Percentiles rank a stretch among this genome's conserved stretches.
phyloP scores from a whole-genome alignment of 2,888 invertebrate genomes.

The Aphelenchoides bicaudatus region DNA sequence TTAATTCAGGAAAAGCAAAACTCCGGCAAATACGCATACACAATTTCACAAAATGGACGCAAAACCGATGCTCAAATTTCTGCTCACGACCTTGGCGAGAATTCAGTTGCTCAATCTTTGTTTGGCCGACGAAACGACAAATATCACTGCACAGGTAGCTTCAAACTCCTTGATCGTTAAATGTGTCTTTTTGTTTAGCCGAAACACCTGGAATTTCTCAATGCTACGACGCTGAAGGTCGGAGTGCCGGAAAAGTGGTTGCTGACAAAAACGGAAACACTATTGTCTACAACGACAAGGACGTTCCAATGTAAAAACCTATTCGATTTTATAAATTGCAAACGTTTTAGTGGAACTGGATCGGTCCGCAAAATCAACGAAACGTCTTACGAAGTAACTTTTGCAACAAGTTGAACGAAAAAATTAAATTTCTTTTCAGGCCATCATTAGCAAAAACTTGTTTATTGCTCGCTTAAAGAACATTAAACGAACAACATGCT shows the following conservation, averaged over 20 bases:
- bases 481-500: constrained; percentile 46
- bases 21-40: constrained; percentile 54
- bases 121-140: constrained; percentile 56
- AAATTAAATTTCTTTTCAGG: constrained; percentile 33
- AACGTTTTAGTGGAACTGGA: constrained; percentile 58
- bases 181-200: constrained; percentile 28
- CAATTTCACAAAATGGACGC: constrained; percentile 53
- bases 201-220: constrained; percentile 60
- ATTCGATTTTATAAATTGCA: constrained; percentile 28
- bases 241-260: constrained; percentile 57
- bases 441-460: constrained; percentile 57
- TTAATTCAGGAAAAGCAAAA: constrained; percentile 47
- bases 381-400: constrained; percentile 44
- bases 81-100: constrained; percentile 40
- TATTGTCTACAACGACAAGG: constrained; percentile 58
- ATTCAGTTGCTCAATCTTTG: constrained; percentile 39
- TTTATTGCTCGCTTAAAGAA: constrained; percentile 54
- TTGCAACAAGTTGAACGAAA: background rate
- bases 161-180: background rate
- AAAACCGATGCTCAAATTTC: constrained; percentile 54
- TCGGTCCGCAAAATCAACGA: constrained; percentile 49
- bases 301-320: constrained; percentile 58
- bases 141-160: constrained; percentile 49
- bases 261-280: constrained; percentile 60
- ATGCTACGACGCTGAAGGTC: constrained; percentile 58